A percentile compares a stretch with the other conserved stretches of the same genome.
Evolutionary conservation across 2,113 vertebrate species (phyloP).

Genomic region (Neofelis nebulosa): DNA sequence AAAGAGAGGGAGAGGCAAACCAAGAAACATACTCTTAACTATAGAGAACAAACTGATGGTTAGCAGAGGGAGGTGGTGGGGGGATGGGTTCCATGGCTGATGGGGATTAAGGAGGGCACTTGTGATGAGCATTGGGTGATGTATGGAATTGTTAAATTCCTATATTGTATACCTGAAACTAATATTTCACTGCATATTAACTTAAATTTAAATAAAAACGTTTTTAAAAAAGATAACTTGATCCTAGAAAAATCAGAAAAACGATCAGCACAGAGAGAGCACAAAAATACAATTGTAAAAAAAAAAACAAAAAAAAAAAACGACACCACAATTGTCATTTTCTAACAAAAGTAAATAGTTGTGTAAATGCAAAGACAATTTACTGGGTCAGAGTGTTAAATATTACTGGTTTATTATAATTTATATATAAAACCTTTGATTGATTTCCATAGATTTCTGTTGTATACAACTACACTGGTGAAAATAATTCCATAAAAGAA

Average conservation of each 20-base stretch:
- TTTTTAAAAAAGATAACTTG: background rate
- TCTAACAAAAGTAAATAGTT: background rate
- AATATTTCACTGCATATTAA: background rate
- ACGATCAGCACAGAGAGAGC: background rate
- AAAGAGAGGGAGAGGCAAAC: background rate
- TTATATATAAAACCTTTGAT: no score
- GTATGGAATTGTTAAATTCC: background rate
- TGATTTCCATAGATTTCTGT: background rate
- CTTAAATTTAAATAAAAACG: background rate
- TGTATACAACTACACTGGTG: background rate
- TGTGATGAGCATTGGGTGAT: background rate
- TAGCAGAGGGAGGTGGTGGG: background rate
- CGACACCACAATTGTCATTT: background rate
- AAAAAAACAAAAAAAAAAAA: background rate
- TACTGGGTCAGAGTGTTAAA: background rate
- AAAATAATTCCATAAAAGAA: background rate
- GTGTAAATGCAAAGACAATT: background rate
- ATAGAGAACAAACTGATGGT: background rate
- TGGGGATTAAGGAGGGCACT: background rate
- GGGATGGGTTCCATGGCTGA: background rate
- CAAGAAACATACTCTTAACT: background rate
- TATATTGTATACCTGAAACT: background rate
- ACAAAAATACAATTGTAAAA: background rate
- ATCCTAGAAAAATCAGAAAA: background rate
- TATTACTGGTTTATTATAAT: background rate